These are phyloP conservation scores for Hemicordylus capensis DNA, from an alignment of 2,113 vertebrate species.

Conservation along the genomic window DNA sequence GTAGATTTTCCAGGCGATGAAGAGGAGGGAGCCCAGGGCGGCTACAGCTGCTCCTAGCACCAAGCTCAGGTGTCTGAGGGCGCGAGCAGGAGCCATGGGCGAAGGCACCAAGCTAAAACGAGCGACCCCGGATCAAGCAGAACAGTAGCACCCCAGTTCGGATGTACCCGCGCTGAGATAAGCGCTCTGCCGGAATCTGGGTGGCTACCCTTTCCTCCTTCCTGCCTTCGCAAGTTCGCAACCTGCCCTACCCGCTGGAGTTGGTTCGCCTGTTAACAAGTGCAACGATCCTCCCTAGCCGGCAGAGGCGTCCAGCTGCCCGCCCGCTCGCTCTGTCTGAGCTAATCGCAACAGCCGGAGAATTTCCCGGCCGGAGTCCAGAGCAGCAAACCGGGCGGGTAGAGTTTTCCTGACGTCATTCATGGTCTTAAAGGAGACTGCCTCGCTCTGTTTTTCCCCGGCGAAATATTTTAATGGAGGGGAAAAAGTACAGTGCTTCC, in stretches of 20 bases:
- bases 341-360: neutral
- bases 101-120: neutral
- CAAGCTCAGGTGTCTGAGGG: slow-evolving; percentile 67
- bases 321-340: neutral
- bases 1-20: slow-evolving; percentile 83
- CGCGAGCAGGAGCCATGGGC: slow-evolving; percentile 73
- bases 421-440: neutral
- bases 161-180: no score
- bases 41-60: slow-evolving; percentile 83
- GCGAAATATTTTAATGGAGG: no score
- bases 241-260: no score
- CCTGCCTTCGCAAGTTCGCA: neutral
- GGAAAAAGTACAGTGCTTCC: no score
- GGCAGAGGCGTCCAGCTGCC: neutral
- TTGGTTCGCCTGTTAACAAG: neutral
- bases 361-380: neutral
- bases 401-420: neutral
- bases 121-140: neutral
- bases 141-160: neutral
- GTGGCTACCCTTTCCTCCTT: no score
- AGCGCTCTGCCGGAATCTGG: neutral
- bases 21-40: slow-evolving; percentile 84
- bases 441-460: neutral
- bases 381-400: neutral
- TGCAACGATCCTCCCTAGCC: neutral